Evolutionary conservation across 2,113 vertebrate genomes (phyloP).

Genomic region (Pedionomus torquatus): DNA sequence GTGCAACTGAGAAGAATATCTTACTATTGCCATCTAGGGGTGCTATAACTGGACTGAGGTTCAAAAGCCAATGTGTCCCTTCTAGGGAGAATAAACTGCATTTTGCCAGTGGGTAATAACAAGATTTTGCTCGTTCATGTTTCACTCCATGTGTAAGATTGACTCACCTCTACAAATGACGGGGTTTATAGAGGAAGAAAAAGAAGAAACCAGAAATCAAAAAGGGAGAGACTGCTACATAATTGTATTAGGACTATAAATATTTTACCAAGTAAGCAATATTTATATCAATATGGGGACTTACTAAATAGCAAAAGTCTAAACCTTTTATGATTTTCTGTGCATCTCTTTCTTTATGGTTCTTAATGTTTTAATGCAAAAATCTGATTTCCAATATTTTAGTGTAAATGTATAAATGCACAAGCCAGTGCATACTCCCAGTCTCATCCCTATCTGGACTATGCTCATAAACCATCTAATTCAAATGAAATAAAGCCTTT

Average conservation of each 20-base stretch:
- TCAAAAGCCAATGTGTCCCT: neutral
- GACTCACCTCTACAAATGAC: neutral
- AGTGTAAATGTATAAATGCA: neutral
- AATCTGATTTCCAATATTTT: neutral
- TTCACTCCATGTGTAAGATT: neutral
- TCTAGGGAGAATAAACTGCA: neutral
- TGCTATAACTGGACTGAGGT: neutral
- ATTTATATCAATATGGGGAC: neutral
- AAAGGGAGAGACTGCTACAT: neutral
- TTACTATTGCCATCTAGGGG: neutral
- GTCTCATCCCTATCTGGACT: neutral
- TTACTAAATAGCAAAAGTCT: neutral
- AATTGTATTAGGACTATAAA: neutral
- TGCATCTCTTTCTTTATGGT: accelerated
- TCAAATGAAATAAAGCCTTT: neutral
- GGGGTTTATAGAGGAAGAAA: neutral
- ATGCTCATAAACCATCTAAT: neutral
- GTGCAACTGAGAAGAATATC: neutral
- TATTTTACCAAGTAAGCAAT: neutral
- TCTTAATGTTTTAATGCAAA: neutral
- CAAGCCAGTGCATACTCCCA: neutral
- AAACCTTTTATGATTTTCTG: neutral
- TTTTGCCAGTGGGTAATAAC: neutral
- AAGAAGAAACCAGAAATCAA: neutral
- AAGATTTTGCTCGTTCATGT: neutral